Percentiles rank a stretch among this genome's conserved stretches.
Evolutionary conservation across 2,113 vertebrate genomes (phyloP).

Genomic region (Grus americana): DNA sequence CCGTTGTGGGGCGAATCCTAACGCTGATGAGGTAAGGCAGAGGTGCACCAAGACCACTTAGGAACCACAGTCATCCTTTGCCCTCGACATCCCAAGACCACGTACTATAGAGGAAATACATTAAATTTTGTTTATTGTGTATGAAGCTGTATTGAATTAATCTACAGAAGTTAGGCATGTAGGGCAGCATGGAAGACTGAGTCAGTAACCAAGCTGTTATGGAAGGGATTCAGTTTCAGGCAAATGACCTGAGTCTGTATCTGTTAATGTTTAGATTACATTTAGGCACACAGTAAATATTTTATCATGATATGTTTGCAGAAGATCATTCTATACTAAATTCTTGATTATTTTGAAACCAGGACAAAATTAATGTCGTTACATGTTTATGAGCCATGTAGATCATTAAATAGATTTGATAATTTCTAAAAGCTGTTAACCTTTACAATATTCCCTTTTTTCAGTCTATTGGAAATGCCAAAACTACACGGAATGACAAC

Average conservation of each 20-base stretch:
- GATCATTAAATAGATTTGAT: background rate
- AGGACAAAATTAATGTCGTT: background rate
- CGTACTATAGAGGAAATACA: background rate
- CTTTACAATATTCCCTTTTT: background rate
- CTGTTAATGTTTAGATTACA: background rate
- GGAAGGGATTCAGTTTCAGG: background rate
- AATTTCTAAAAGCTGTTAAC: background rate
- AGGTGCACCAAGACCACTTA: background rate
- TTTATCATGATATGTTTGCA: background rate
- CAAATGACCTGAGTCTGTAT: background rate
- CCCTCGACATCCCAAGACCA: background rate
- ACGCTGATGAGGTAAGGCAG: background rate
- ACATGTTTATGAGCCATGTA: background rate
- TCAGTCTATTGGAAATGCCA: slow-evolving; percentile 97
- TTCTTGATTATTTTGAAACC: background rate
- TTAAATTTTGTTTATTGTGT: background rate
- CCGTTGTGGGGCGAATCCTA: background rate
- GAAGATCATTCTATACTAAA: background rate
- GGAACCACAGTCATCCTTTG: background rate
- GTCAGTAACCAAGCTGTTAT: background rate
- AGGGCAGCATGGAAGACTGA: background rate
- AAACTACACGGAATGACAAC: slow-evolving; percentile 98
- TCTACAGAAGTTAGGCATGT: background rate
- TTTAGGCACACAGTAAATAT: background rate
- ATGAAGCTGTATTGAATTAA: background rate